Evolutionary conservation across 2,113 vertebrate species (phyloP).

Genomic region (Spermophilus dauricus): DNA sequence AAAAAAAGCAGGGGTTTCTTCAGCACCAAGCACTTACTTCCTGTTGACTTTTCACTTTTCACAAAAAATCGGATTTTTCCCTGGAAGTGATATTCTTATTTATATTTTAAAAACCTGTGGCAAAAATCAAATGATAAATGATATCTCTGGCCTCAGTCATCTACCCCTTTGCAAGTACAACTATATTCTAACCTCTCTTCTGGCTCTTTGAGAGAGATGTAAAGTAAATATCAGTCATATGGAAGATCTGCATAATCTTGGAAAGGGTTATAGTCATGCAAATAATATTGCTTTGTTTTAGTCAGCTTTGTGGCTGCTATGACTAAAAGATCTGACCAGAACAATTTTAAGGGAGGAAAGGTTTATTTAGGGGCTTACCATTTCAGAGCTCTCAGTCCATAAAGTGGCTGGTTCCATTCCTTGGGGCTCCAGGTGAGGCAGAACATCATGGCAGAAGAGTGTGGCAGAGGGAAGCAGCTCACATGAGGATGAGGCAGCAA

Average conservation of each 20-base stretch:
- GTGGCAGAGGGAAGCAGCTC: too few relatives aligned
- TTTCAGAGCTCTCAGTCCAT: too few relatives aligned
- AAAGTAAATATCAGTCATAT: slow-evolving; percentile 73
- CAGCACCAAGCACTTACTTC: background rate
- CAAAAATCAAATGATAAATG: slow-evolving; percentile 73
- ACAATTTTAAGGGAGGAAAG: too few relatives aligned
- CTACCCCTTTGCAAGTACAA: slow-evolving; percentile 66
- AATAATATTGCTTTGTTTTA: slow-evolving; percentile 20
- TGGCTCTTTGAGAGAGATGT: slow-evolving; percentile 56
- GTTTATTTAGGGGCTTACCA: too few relatives aligned
- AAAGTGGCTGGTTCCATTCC: too few relatives aligned
- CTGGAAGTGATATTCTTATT: slow-evolving; percentile 5
- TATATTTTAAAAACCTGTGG: slow-evolving; percentile 59
- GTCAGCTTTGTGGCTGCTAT: too few relatives aligned
- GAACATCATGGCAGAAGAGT: too few relatives aligned
- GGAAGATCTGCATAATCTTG: slow-evolving; percentile 66
- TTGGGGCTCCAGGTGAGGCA: too few relatives aligned
- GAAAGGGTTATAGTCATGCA: slow-evolving; percentile 65
- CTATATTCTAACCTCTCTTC: slow-evolving; percentile 64
- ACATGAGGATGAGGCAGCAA: too few relatives aligned
- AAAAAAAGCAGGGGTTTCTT: background rate
- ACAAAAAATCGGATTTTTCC: background rate
- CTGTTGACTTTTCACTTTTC: background rate
- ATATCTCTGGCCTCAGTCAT: slow-evolving; percentile 36
- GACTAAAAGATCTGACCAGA: too few relatives aligned